Conservation (phyloP, 2,113 vertebrate species). For the Apistogramma diplotaenia region DNA sequence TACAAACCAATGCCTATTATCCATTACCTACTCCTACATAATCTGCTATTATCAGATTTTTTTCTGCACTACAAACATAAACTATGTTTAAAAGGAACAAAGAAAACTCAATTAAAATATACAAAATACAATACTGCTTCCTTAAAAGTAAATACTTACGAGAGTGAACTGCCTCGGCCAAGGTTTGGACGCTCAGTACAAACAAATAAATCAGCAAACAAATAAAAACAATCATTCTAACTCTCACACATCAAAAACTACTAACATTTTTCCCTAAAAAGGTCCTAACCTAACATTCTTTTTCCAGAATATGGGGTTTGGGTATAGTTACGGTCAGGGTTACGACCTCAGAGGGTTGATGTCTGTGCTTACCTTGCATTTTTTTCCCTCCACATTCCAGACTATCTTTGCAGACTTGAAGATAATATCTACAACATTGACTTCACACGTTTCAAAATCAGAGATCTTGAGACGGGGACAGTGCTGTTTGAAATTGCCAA, state of each 20-base stretch:
- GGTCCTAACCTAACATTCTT: too few species aligned
- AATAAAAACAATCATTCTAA: not conserved
- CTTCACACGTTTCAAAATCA: conserved; percentile 97
- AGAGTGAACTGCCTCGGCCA: too few species aligned
- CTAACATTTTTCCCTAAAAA: not conserved
- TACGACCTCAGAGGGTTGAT: not conserved
- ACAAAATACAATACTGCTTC: too few species aligned
- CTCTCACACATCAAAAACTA: not conserved
- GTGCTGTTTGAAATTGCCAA: conserved; percentile 99
- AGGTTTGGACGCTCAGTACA: too few species aligned
- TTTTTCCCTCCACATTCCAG: conserved; percentile 62
- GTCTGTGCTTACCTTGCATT: not conserved
- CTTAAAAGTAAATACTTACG: too few species aligned
- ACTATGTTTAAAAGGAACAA: too few species aligned
- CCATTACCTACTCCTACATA: too few species aligned
- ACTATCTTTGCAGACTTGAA: conserved; percentile 94
- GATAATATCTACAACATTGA: conserved; percentile 96
- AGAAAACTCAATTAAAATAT: too few species aligned
- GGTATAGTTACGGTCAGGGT: not conserved
- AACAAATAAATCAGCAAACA: not conserved
- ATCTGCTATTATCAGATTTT: too few species aligned
- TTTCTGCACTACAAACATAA: too few species aligned
- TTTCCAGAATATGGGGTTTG: not conserved
- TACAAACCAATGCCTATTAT: too few species aligned
- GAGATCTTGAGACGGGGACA: conserved; percentile 92